Conservation (phyloP, 1,140 invertebrate species). For the fruit fly (Drosophila melanogaster) region DNA sequence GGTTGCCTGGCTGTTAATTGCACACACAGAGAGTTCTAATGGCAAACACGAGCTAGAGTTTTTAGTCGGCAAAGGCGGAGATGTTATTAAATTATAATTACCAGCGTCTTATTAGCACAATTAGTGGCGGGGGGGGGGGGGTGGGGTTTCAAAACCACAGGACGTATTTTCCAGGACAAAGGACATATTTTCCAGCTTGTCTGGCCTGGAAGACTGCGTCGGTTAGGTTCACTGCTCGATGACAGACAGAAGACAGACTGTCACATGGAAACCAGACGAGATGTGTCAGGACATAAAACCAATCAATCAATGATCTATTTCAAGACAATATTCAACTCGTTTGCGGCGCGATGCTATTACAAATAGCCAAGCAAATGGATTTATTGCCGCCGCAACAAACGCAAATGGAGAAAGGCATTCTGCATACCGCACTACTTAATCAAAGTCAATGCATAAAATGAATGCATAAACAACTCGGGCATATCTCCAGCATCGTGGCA, state of each 20-base stretch:
- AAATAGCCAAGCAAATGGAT: slow-evolving; percentile 14
- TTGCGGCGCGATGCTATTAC: slow-evolving; percentile 3
- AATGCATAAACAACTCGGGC: slow-evolving; percentile 21
- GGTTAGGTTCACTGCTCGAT: slow-evolving; percentile 20
- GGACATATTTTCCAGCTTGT: slow-evolving; percentile 28
- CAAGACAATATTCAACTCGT: slow-evolving; percentile 1
- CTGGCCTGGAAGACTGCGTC: slow-evolving; percentile 13
- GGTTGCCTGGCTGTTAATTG: slow-evolving; percentile 57
- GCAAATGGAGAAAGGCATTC: slow-evolving; percentile 23
- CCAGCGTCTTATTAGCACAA: slow-evolving; percentile 71
- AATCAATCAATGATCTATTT: slow-evolving; percentile 42
- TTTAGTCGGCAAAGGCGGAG: slow-evolving; percentile 6
- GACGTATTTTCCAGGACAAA: slow-evolving; percentile 26
- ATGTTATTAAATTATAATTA: slow-evolving; percentile 80
- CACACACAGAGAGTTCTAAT: slow-evolving; percentile 60
- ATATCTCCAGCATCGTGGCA: background rate
- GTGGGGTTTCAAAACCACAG: slow-evolving; percentile 46
- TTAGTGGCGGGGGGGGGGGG: slow-evolving; percentile 55
- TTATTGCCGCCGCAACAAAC: slow-evolving; percentile 2
- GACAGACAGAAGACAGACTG: slow-evolving; percentile 14
- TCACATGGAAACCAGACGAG: slow-evolving; percentile 8
- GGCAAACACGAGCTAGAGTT: slow-evolving; percentile 64
- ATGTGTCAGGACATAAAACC: slow-evolving; percentile 15
- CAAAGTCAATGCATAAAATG: slow-evolving; percentile 36
- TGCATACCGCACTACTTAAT: slow-evolving; percentile 33